Base-by-base conservation (phyloP, 2,113 vertebrate species). In the Circaetus gallicus region DNA sequence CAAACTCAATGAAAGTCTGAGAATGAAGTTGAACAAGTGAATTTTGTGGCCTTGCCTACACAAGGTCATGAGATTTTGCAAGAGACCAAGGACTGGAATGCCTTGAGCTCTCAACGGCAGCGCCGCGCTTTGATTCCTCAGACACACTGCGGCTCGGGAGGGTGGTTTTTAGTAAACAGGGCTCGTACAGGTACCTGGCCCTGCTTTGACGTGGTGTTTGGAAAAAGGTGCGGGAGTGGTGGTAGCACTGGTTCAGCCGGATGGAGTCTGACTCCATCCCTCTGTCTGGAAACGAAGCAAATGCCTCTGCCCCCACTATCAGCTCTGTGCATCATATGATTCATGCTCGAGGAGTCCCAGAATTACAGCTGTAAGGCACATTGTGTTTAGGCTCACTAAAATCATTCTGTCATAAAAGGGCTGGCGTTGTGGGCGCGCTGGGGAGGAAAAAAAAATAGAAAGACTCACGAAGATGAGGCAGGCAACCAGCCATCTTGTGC, bases 241-340 rank as follows among this genome's bases (percentile, higher is more conserved):
- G 88, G 96, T 70, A 96, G 90, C 96, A 95, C 97, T 94, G 97
- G 97, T 97, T 97, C 16, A n/a, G 88, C 96, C 29, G 2, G 96
- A 47, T 90, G 91, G 89, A 93, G 90, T 52, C 88, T 56, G 94
- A 63, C 94, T 95, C 86, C 89, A 67, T 87, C 69, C 83, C 78
- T 93, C 91, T 97, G 96, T 97, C 91, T 97, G 93, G 95, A 96
- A 95, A 66, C 0, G 58, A 97, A 94, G 95, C 96, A 97, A 97
- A 97, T 97, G 89, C 89, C 81, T 96, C 96, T 95, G 94, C 93
- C 89, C 92, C 77, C 94, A 84, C 89, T 97, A 95, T 95, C 97
- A 94, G 96, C 83, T 80, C 89, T 3, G 62, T 24, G 66, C 93
- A 95, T 97, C 94, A 38, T 92, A 91, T 97, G 95, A 97, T 95